Base-by-base conservation (phyloP, 2,113 vertebrate genomes). In the Engraulis encrasicolus region DNA sequence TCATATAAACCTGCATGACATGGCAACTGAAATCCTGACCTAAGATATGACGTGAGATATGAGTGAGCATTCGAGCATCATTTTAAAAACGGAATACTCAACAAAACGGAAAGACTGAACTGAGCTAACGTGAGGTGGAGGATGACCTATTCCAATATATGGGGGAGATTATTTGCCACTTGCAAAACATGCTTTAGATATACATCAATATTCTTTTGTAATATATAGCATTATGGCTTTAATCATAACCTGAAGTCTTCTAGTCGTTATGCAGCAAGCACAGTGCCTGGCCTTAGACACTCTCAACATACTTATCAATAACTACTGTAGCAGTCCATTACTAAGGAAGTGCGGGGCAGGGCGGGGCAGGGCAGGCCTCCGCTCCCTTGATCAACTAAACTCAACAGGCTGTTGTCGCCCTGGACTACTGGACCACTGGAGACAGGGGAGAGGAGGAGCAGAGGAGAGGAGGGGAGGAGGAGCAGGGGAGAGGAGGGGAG, bases 221-320 rank as follows among this genome's bases (percentile, higher is more conserved):
- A 18, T 80, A 48, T 31, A 54, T 50, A 50, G 27, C n/a, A n/a
- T n/a, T 81, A 49, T 81, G 45, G 79, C 79, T 81, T 50, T 49
- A 81, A 34, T 50, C 12, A 31, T 18, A 81, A 50, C 79, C 79
- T 74, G 18, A 40, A 27, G 14, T 82, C 19, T 37, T 37, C 7
- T 58, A 36, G 6, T 14, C 11, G 58, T 74, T 34, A 34, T 14
- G 66, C 50, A 12, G 12, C 23, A 58, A 54, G 49, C 80, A 17
- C 38, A 74, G 40, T 71, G 40, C 27, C 40, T 45, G 37, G 45
- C 18, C 37, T 45, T 49, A n/a, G 66, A 74, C 66, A 74, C 66
- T 31, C 66, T 15, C 6, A n/a, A n/a, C n/a, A n/a, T n/a, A n/a
- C n/a, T n/a, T n/a, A n/a, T n/a, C n/a, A 74, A 3, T 45, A 74